Evolutionary conservation across 2,888 invertebrate genomes (phyloP), one percentile per base, ranked within the genome.

Genomic region (Herminia tarsipennalis): DNA sequence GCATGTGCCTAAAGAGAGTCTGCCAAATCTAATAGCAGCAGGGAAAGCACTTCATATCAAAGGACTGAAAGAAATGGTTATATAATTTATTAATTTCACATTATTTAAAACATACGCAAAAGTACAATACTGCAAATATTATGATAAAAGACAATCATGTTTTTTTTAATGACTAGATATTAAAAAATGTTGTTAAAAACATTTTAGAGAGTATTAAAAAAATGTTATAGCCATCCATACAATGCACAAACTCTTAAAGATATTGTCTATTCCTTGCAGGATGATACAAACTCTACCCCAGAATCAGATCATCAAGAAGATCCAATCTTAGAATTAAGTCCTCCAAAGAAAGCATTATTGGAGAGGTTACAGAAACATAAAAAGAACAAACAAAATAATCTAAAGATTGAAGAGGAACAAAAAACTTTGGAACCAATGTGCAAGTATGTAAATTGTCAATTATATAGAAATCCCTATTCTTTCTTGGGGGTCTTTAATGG

Each of bases 21-120:
- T 91, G 2, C 60, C 66, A 20, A 79, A 83, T 0, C 69, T 92
- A 5, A 60, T 91, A 24, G 72, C 76, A 12, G 87, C 89, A 1
- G 87, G 86, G 1, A 81, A 77, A 63, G 78, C 83, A 20, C 58
- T 92, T 2, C 88, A 86, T 24, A 89, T 92, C 10, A 84, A 73
- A 55, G 92, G 92, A 3, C 70, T 91, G 4, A 77, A 78, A 33
- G 82, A 84, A 44, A 79, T 88, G 83, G 89, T 88, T 24, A 37
- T 4, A 6, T 33, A n/a, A 12, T 5, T 28, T 16, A 6, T 17
- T 10, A 18, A n/a, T 10, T 5, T n/a, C n/a, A n/a, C n/a, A n/a
- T n/a, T n/a, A n/a, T n/a, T n/a, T n/a, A n/a, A n/a, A n/a, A n/a
- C n/a, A n/a, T n/a, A n/a, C n/a, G n/a, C n/a, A n/a, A n/a, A n/a